Percentiles rank a stretch among this genome's conserved stretches.
phyloP scores from a whole-genome alignment of 2,113 vertebrate species.

The Aegypius monachus region DNA sequence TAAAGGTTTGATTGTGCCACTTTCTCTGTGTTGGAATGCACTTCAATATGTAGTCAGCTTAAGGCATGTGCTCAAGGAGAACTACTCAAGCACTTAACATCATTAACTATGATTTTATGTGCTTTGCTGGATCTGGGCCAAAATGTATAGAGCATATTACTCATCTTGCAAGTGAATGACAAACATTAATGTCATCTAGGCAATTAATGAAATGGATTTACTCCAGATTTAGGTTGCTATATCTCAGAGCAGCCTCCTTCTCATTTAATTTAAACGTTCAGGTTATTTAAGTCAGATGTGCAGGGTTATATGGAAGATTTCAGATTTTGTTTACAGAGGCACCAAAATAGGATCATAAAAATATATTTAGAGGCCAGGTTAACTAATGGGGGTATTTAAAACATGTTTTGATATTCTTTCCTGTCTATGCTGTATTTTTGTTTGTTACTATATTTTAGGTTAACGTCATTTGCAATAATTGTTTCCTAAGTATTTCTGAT shows the following conservation, averaged over 20 bases:
- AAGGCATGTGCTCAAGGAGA: not conserved
- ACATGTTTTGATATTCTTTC: not conserved
- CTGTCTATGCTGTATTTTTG: not conserved
- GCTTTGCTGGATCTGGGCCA: not conserved
- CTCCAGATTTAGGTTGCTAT: not conserved
- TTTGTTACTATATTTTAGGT: not conserved
- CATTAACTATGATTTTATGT: slow-evolving; percentile 33
- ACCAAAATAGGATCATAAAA: not conserved
- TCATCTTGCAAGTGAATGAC: slow-evolving; percentile 3
- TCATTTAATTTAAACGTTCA: not conserved
- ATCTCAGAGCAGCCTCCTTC: not conserved
- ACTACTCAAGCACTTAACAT: slow-evolving; percentile 8
- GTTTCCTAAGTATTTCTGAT: not conserved
- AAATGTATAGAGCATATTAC: not conserved
- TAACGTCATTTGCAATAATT: not conserved
- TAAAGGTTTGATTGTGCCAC: slow-evolving; percentile 41
- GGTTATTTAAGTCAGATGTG: not conserved
- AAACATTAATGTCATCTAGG: slow-evolving; percentile 4
- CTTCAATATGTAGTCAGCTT: not conserved
- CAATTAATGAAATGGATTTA: slow-evolving; percentile 48
- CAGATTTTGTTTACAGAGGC: not conserved
- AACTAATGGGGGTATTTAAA: not conserved
- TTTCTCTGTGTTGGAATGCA: slow-evolving; percentile 4
- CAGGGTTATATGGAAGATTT: not conserved
- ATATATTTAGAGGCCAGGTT: not conserved